Base-by-base conservation (phyloP, 2,113 vertebrate species). In the Gambusia affinis region DNA sequence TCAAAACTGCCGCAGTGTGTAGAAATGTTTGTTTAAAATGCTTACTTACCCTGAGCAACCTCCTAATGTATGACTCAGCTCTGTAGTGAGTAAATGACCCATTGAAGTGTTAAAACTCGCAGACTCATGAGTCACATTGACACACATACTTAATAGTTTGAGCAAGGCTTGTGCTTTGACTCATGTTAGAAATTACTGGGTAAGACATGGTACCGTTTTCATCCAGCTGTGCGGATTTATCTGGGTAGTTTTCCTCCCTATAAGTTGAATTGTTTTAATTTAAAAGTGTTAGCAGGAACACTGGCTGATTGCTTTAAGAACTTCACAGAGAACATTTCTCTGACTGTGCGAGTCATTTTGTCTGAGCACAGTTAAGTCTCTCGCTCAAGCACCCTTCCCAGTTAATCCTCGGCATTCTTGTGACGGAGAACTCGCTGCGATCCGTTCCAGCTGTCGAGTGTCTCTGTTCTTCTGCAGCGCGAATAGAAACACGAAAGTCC, bases 361-460 rank as follows among this genome's bases (percentile, higher is more conserved):
- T 37, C 61, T 63, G 75, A 6, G 27, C 54, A 28, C 30, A 14
- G 62, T 76, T 83, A 82, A 85, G 75, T 81, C 80, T 70, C 73
- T 60, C 60, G 4, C 72, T 77, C 63, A 27, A 81, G 81, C 75
- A 69, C 80, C 66, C 88, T 85, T 81, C 35, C 8, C 12, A 51
- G 68, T 86, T 89, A 88, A 91, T 91, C 90, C 84, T 22, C 79
- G 60, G 78, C 86, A 78, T 87, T 89, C 86, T 83, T 85, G 81
- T 64, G 80, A 82, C 78, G 67, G 81, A 80, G 78, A 85, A 77
- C 82, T 82, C 37, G 17, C 17, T 63, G 70, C 33, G 60, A 73
- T 68, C 79, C 64, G 70, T 68, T 73, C 57, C 29, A 42, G 74
- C 76, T 81, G 80, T 72, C 0, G 22, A 64, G 37, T 51, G 64